phyloP scores from a whole-genome alignment of 2,113 vertebrate genomes.

The Protomyctophum bolini region DNA sequence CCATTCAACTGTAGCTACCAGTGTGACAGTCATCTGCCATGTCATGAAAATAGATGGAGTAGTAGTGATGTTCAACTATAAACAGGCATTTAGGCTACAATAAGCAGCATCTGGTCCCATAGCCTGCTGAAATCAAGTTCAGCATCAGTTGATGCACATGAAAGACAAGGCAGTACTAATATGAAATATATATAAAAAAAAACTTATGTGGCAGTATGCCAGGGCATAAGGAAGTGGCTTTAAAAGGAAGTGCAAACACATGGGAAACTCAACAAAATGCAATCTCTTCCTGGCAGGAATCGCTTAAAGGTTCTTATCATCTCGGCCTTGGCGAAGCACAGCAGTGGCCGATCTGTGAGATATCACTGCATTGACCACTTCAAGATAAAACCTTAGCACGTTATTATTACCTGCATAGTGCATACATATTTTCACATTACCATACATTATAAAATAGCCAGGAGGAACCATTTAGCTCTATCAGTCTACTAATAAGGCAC shows the following conservation, averaged over 20 bases:
- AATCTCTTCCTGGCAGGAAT: conserved; percentile 27
- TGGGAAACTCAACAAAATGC: conserved; percentile 43
- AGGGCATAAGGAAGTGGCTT: conserved; percentile 6
- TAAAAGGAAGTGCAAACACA: conserved; percentile 47
- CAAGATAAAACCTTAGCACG: background rate
- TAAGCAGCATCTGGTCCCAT: too few species aligned
- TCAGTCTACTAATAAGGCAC: too few species aligned
- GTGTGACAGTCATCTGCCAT: too few species aligned
- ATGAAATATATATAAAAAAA: conserved; percentile 43
- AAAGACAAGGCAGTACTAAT: conserved; percentile 66
- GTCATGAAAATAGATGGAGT: conserved; percentile 60
- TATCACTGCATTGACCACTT: background rate
- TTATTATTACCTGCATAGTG: background rate
- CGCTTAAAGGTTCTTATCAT: background rate
- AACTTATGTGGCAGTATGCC: conserved; percentile 37
- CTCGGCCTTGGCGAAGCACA: background rate
- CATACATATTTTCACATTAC: conserved; percentile 13
- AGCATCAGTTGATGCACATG: conserved; percentile 73
- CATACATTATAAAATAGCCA: conserved; percentile 21
- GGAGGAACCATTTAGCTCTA: background rate
- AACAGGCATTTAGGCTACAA: conserved; percentile 66
- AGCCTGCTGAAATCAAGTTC: too few species aligned
- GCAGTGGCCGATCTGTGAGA: background rate
- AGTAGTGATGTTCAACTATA: conserved; percentile 74
- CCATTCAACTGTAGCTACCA: too few species aligned